Evolutionary conservation across 2,888 invertebrate species (phyloP), one percentile per base, ranked within the genome.

Genomic region (Tryphoninae sp.): DNA sequence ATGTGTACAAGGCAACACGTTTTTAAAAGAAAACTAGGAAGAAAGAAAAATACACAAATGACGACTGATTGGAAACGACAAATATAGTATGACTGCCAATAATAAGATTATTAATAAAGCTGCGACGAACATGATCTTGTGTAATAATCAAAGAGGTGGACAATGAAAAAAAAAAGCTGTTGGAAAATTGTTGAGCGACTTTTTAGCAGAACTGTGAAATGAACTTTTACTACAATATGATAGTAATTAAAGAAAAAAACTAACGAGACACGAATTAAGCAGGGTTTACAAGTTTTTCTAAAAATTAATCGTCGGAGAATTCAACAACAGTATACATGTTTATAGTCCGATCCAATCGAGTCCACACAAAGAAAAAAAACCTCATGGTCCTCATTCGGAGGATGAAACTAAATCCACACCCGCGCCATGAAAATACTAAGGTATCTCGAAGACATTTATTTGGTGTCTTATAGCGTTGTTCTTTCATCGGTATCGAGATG

Each of bases 61-160:
- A 82, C 59, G 88, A 89, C 87, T 87, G 89, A 89, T 89, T 86
- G 87, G 86, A 88, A 83, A 85, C 78, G 80, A 83, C 61, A 73
- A 83, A 87, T 84, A 84, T 86, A 86, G 86, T 85, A 84, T 84
- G 87, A 89, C 89, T 89, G 89, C 89, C 88, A 89, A 73, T 83
- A 83, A 84, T 81, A 81, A 78, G 58, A 74, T 83, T 69, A 73
- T 81, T 79, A 73, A 58, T 58, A 51, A 80, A 72, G 62, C 77
- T 76, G 49, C 55, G 49, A 49, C n/a, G 72, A 59, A 67, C 40
- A 61, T 67, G 42, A 23, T 45, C 71, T 64, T 71, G 11, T 59
- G 33, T 49, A 49, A 22, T 55, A 65, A 79, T 82, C 51, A 76
- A 80, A 78, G 67, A 71, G 42, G 42, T 11, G 49, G 82, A 74